These are phyloP conservation scores for Papilio machaon DNA, from an alignment of 1,140 invertebrate genomes.

Conservation along the genomic window DNA sequence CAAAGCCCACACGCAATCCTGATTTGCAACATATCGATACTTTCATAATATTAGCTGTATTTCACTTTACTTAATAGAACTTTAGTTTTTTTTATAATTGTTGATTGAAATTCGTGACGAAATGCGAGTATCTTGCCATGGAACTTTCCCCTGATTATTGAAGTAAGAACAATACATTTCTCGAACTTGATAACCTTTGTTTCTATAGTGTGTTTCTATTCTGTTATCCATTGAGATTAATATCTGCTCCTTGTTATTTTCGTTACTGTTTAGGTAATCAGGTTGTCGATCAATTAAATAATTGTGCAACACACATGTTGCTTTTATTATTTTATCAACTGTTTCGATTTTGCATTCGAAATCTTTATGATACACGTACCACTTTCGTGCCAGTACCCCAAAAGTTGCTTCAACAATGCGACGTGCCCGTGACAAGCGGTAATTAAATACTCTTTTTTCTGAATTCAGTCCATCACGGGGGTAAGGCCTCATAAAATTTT, in stretches of 20 bases:
- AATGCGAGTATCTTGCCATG: conserved; percentile 55
- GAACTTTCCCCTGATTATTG: conserved; percentile 50
- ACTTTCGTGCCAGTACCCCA: conserved; percentile 70
- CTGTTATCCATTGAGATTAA: too few relatives aligned
- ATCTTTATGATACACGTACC: conserved; percentile 54
- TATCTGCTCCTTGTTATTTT: too few relatives aligned
- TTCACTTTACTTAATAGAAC: too few relatives aligned
- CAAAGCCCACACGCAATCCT: too few relatives aligned
- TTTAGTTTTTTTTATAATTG: too few relatives aligned
- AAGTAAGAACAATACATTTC: conserved; percentile 54
- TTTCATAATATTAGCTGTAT: too few relatives aligned
- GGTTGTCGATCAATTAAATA: too few relatives aligned
- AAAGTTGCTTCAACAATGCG: conserved; percentile 74
- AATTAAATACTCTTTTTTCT: conserved; percentile 72
- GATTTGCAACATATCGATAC: too few relatives aligned
- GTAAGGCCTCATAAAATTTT: conserved; percentile 77
- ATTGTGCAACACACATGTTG: too few relatives aligned
- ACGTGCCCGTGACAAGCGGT: conserved; percentile 66
- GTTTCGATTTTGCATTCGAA: conserved; percentile 66
- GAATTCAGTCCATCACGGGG: conserved; percentile 52
- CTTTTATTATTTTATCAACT: conserved; percentile 39
- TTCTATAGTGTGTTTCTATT: too few relatives aligned
- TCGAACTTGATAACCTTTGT: conserved; percentile 45
- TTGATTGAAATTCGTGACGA: neutral
- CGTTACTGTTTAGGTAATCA: too few relatives aligned